phyloP scores from a whole-genome alignment of 2,888 invertebrate species.

The Mythimna loreyi region DNA sequence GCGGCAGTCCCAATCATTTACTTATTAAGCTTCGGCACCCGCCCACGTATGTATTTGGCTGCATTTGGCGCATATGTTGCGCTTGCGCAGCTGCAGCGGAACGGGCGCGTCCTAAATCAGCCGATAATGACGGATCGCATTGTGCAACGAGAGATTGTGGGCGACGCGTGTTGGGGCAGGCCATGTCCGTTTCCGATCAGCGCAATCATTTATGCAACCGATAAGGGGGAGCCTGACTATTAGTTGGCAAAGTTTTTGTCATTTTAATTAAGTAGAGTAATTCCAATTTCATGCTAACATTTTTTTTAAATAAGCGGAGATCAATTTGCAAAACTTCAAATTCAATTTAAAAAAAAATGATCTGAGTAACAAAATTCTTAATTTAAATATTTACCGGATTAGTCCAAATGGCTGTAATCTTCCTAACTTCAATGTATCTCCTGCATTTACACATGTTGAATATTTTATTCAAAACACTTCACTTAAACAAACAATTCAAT shows the following conservation, averaged over 20 bases:
- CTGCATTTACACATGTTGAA: slow-evolving; percentile 71
- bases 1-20: slow-evolving; percentile 51
- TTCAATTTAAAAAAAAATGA: background rate
- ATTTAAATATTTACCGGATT: slow-evolving; percentile 59
- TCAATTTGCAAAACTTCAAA: background rate
- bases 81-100: slow-evolving; percentile 80
- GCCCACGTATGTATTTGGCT: slow-evolving; percentile 53
- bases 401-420: slow-evolving; percentile 62
- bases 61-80: slow-evolving; percentile 57
- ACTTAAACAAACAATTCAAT: slow-evolving; percentile 41
- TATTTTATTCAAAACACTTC: slow-evolving; percentile 39
- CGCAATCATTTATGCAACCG: slow-evolving; percentile 81
- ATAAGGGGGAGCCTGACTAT: slow-evolving; percentile 64
- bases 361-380: background rate
- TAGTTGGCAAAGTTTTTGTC: slow-evolving; percentile 28
- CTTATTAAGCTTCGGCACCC: slow-evolving; percentile 54
- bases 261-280: slow-evolving; percentile 3
- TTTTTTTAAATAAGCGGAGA: too few relatives aligned
- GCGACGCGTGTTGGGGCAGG: slow-evolving; percentile 83
- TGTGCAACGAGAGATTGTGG: slow-evolving; percentile 80
- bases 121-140: slow-evolving; percentile 83
- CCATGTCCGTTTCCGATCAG: slow-evolving; percentile 86
- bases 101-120: slow-evolving; percentile 80
- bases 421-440: slow-evolving; percentile 62
- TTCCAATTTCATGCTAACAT: background rate